A percentile compares a stretch with the other conserved stretches of the same genome.
phyloP scores from a whole-genome alignment of 1,140 invertebrate species.

The Drosophila rufa region DNA sequence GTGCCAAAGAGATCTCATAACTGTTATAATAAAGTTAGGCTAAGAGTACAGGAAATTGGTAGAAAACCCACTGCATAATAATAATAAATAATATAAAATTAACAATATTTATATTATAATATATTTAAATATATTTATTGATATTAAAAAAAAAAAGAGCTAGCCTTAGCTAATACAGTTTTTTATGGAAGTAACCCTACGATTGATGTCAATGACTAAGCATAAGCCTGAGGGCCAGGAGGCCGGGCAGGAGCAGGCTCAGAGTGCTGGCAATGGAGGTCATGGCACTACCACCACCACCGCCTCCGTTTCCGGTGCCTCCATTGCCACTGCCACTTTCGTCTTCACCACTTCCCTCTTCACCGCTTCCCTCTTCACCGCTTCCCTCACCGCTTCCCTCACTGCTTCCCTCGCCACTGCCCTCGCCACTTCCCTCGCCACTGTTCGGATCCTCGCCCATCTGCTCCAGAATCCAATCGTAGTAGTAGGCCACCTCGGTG shows the following conservation, averaged over 20 bases:
- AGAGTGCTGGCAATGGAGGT: conserved; percentile 25
- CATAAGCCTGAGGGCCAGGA: conserved; percentile 14
- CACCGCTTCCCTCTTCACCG: conserved; percentile 13
- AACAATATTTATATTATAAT: background rate
- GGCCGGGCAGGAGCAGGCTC: conserved; percentile 35
- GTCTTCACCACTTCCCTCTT: background rate
- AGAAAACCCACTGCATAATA: too few relatives aligned
- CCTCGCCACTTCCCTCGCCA: conserved; percentile 1
- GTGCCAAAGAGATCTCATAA: too few relatives aligned
- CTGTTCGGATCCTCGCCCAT: conserved; percentile 30
- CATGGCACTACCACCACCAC: conserved; percentile 48
- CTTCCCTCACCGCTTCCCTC: conserved; percentile 5
- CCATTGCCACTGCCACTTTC: conserved; percentile 2
- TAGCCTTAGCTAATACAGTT: background rate
- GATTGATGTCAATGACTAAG: background rate
- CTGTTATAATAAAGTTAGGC: too few relatives aligned
- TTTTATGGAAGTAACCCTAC: background rate
- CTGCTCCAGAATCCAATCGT: conserved; percentile 86
- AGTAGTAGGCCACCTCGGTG: conserved; percentile 88
- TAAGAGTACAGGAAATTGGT: too few relatives aligned
- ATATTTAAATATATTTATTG: background rate
- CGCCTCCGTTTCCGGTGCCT: background rate
- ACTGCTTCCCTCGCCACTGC: conserved; percentile 8
- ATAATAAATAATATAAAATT: too few relatives aligned
- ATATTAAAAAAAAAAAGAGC: background rate